Evolutionary conservation across 2,113 vertebrate species (phyloP).

Genomic region (Prunella himalayana): DNA sequence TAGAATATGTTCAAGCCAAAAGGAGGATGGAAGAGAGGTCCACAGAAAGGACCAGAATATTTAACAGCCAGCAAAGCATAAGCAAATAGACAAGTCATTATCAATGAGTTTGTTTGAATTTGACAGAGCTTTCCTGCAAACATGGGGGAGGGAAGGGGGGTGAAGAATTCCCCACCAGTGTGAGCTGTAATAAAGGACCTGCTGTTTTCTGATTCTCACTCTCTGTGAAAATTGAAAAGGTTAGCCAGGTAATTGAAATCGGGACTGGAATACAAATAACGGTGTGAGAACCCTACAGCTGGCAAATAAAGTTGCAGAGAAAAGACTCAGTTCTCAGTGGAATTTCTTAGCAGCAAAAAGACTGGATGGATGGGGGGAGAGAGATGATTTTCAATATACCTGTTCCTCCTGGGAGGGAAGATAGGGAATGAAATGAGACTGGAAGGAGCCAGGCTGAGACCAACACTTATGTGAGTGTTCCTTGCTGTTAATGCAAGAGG

Average conservation of each 20-base stretch:
- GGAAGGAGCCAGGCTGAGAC: not conserved
- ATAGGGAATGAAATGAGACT: not conserved
- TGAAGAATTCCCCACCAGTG: not conserved
- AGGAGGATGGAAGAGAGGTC: not conserved
- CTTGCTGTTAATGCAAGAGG: not conserved
- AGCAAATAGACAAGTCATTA: slow-evolving; percentile 50
- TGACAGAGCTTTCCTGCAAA: slow-evolving; percentile 45
- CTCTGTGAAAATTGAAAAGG: slow-evolving; percentile 64
- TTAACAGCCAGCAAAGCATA: slow-evolving; percentile 10
- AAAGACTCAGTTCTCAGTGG: not conserved
- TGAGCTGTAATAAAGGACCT: slow-evolving; percentile 51
- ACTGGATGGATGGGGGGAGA: not conserved
- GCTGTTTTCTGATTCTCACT: slow-evolving; percentile 50
- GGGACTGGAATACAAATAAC: slow-evolving; percentile 60
- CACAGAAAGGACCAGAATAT: not conserved
- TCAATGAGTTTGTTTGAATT: slow-evolving; percentile 49
- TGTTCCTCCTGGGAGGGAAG: not conserved
- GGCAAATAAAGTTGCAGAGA: slow-evolving; percentile 23
- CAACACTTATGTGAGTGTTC: not conserved
- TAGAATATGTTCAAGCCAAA: not conserved
- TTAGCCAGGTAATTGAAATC: slow-evolving; percentile 68
- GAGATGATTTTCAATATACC: not conserved
- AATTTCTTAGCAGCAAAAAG: not conserved
- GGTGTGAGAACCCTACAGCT: not conserved
- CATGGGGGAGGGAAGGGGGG: not conserved